A percentile compares a stretch with the other conserved stretches of the same genome.
Evolutionary conservation across 2,797 vertebrate species (phyloP).

Genomic region (Sibirionetta formosa): DNA sequence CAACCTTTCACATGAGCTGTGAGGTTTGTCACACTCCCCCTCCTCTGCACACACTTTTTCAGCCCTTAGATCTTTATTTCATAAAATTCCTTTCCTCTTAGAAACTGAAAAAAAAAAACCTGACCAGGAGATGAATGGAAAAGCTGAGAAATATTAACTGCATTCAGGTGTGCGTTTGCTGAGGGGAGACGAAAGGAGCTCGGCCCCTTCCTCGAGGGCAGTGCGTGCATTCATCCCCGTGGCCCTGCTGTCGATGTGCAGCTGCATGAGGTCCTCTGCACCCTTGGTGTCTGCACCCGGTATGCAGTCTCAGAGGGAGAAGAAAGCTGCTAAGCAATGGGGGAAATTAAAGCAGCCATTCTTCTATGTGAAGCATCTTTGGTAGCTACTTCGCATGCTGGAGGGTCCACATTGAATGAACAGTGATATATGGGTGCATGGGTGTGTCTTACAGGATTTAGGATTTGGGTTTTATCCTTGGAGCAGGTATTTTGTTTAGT

Average conservation of each 20-base stretch:
- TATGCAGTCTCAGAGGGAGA: background rate
- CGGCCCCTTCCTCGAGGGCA: constrained; percentile 18
- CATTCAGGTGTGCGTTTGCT: constrained; percentile 49
- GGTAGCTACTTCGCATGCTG: background rate
- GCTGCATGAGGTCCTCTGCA: background rate
- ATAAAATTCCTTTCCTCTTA: constrained; percentile 58
- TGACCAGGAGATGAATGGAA: constrained; percentile 20
- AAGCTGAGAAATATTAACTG: constrained; percentile 46
- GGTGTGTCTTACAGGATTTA: background rate
- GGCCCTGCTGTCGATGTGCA: fast-evolving
- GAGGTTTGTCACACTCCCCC: background rate
- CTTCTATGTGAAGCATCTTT: background rate
- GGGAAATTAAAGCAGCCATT: background rate
- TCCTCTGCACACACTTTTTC: background rate
- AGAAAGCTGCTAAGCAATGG: background rate
- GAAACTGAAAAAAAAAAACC: background rate
- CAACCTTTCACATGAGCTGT: background rate
- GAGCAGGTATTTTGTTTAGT: background rate
- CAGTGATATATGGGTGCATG: background rate
- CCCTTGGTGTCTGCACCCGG: background rate
- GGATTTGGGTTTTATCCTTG: background rate
- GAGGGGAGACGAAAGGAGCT: background rate
- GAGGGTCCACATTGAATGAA: background rate
- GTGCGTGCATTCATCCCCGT: fast-evolving
- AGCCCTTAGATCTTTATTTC: constrained; percentile 55